These are phyloP conservation scores for Epicampocera succincta DNA, from an alignment of 2,888 invertebrate species.

Conservation along the genomic window DNA sequence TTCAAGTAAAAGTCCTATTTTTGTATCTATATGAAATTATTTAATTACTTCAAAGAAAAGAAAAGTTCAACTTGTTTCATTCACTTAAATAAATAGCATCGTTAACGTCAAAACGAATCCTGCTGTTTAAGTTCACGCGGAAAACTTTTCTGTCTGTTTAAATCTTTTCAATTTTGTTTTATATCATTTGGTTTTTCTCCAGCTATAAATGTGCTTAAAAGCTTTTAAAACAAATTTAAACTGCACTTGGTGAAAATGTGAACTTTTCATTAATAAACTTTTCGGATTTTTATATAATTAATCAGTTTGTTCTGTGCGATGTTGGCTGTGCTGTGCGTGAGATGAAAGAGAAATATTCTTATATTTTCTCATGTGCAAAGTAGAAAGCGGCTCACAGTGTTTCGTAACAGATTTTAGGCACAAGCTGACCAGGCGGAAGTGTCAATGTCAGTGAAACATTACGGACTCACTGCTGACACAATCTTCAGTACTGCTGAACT, in stretches of 20 bases:
- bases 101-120: constrained; percentile 26
- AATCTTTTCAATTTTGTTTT: not conserved
- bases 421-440: no score
- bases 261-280: constrained; percentile 29
- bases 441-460: no score
- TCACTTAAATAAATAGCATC: constrained; percentile 19
- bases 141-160: not conserved
- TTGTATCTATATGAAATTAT: no score
- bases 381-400: no score
- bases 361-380: no score
- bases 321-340: not conserved
- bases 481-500: no score
- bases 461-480: no score
- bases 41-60: not conserved
- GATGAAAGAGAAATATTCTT: no score
- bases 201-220: constrained; percentile 38
- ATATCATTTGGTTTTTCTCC: not conserved
- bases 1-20: no score
- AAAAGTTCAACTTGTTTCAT: constrained; percentile 1
- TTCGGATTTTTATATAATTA: constrained; percentile 51
- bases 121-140: not conserved
- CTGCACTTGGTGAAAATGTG: constrained; percentile 1
- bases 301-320: constrained; percentile 22
- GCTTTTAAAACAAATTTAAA: constrained; percentile 37
- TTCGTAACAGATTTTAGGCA: no score